Conservation (phyloP, 2,888 invertebrate species). For the Synergus itoensis region DNA sequence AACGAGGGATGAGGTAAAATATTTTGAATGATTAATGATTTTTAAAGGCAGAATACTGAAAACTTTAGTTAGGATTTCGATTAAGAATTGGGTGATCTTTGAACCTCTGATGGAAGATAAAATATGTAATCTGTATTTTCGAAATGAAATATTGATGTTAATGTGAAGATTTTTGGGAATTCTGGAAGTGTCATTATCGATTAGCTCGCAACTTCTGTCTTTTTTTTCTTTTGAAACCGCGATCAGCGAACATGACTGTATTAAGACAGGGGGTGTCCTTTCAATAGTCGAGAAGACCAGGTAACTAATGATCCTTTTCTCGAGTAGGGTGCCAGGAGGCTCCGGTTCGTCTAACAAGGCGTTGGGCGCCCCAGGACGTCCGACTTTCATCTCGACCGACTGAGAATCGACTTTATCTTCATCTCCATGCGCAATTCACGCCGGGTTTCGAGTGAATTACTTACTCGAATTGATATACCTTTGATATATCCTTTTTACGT, state of each 20-base stretch:
- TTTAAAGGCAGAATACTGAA: background rate
- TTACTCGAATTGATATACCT: slow-evolving; percentile 68
- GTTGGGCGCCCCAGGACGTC: slow-evolving; percentile 72
- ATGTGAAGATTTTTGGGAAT: background rate
- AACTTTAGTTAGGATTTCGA: background rate
- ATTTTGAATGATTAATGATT: background rate
- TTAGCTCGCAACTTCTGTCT: background rate
- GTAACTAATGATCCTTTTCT: slow-evolving; percentile 74
- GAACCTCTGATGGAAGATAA: background rate
- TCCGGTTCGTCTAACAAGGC: slow-evolving; percentile 74
- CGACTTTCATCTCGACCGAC: slow-evolving; percentile 72
- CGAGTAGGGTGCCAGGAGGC: slow-evolving; percentile 66
- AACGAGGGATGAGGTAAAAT: background rate
- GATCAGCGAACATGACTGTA: background rate
- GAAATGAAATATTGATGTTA: background rate
- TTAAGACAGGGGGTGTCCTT: slow-evolving; percentile 27
- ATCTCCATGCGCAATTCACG: slow-evolving; percentile 66
- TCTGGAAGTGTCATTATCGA: background rate
- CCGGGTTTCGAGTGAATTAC: slow-evolving; percentile 68
- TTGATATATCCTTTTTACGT: slow-evolving; percentile 1
- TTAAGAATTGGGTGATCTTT: background rate
- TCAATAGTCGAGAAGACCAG: slow-evolving; percentile 53
- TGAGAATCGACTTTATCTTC: slow-evolving; percentile 72
- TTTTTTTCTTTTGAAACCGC: background rate
- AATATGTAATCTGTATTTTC: background rate